phyloP scores from a whole-genome alignment of 2,888 invertebrate species.

The Sinhomidia bicolor region DNA sequence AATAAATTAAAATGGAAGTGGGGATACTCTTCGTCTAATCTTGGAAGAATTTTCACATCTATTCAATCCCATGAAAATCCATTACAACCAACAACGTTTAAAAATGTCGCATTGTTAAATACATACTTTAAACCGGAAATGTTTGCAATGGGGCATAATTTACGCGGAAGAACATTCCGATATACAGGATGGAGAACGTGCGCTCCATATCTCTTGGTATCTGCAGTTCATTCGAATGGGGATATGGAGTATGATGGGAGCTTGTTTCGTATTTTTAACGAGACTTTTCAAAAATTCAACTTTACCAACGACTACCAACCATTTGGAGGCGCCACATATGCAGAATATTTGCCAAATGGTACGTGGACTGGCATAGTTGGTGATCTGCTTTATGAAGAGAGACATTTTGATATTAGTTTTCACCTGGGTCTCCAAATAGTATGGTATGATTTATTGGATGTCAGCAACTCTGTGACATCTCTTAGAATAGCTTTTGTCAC shows the following conservation, averaged over 20 bases:
- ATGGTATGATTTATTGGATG: constrained; percentile 56
- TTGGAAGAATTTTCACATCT: background rate
- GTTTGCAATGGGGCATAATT: constrained; percentile 53
- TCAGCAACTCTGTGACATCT: background rate
- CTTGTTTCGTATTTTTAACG: constrained; percentile 40
- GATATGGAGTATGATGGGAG: constrained; percentile 31
- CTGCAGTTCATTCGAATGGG: background rate
- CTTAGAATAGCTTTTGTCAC: constrained; percentile 31
- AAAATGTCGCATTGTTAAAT: background rate
- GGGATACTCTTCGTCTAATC: background rate
- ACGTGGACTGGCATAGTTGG: constrained; percentile 55
- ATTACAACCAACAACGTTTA: background rate
- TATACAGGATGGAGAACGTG: constrained; percentile 9
- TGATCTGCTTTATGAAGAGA: constrained; percentile 22
- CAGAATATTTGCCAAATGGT: constrained; percentile 32
- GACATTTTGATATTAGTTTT: background rate
- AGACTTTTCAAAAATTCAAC: constrained; percentile 43
- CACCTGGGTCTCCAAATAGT: constrained; percentile 34
- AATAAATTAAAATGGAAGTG: constrained; percentile 58
- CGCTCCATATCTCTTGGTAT: constrained; percentile 32
- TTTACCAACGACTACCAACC: background rate
- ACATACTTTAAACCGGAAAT: background rate
- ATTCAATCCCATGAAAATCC: background rate
- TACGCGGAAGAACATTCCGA: constrained; percentile 33
- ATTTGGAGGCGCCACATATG: constrained; percentile 20